phyloP scores from a whole-genome alignment of 2,113 vertebrate genomes.

The Onychorhynchus coronatus region DNA sequence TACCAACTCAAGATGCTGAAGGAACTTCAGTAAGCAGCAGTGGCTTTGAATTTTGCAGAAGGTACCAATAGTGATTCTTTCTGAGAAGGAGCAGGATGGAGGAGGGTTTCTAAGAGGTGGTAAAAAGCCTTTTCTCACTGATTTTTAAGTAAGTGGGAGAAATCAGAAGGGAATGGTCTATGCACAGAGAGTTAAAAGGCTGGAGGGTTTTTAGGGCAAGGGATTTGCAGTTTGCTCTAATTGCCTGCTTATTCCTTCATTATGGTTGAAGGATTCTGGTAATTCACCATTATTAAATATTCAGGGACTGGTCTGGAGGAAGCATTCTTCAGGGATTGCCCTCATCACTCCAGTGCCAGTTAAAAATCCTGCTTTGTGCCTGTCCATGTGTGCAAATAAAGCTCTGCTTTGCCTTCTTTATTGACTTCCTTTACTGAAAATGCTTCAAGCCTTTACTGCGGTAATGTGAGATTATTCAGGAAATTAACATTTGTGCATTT shows the following conservation, averaged over 20 bases:
- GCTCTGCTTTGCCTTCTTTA: background rate
- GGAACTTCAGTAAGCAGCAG: background rate
- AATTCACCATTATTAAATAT: constrained; percentile 80
- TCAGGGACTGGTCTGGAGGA: constrained; percentile 71
- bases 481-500: constrained; percentile 72
- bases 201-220: constrained; percentile 65
- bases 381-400: constrained; percentile 58
- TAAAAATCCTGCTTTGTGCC: constrained; percentile 18
- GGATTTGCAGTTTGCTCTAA: constrained; percentile 79
- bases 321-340: constrained; percentile 37
- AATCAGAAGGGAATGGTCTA: constrained; percentile 4
- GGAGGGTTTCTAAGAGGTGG: background rate
- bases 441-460: background rate
- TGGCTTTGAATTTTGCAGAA: constrained; percentile 12
- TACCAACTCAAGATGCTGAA: background rate
- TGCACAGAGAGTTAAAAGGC: background rate
- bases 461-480: constrained; percentile 75
- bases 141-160: constrained; percentile 38
- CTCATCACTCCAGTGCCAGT: constrained; percentile 2
- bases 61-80: background rate
- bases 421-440: constrained; percentile 34
- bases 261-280: constrained; percentile 77
- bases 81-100: background rate
- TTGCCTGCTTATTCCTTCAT: constrained; percentile 76
- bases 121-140: constrained; percentile 11